These are phyloP conservation scores for Coregonus ussuriensis DNA, from an alignment of 2,797 vertebrate genomes.

Conservation along the genomic window DNA sequence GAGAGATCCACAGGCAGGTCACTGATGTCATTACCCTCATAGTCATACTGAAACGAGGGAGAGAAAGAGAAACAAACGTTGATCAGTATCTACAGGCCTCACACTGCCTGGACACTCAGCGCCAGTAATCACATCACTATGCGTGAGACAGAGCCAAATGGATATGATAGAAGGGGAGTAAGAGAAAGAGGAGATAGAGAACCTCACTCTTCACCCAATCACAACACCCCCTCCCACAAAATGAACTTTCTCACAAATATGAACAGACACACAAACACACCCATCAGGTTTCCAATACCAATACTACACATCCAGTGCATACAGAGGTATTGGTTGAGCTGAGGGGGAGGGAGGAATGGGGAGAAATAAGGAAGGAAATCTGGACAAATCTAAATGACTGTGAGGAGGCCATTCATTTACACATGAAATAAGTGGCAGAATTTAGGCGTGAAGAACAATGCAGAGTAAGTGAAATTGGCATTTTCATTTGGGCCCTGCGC, in stretches of 20 bases:
- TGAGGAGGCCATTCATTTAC: constrained; percentile 73
- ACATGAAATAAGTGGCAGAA: constrained; percentile 72
- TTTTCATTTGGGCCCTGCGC: constrained; percentile 88
- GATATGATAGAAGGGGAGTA: too few species aligned
- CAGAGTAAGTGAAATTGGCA: constrained; percentile 88
- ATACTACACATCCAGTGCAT: background rate
- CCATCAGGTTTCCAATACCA: background rate
- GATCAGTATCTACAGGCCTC: background rate
- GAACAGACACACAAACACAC: background rate
- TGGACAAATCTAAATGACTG: constrained; percentile 1
- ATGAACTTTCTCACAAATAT: background rate
- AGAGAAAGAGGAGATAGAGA: too few species aligned
- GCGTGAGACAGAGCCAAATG: too few species aligned
- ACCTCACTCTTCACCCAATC: too few species aligned
- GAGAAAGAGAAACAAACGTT: background rate
- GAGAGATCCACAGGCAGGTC: constrained; percentile 93
- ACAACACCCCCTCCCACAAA: background rate
- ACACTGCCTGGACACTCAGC: background rate
- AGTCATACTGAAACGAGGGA: constrained; percentile 76
- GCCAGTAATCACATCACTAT: background rate
- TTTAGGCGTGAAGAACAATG: constrained; percentile 73
- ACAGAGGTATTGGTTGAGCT: background rate
- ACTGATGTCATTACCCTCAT: constrained; percentile 85
- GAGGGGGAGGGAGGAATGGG: too few species aligned
- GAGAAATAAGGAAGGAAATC: background rate